phyloP scores from a whole-genome alignment of 2,888 invertebrate species.

The Watsonalla cultraria region DNA sequence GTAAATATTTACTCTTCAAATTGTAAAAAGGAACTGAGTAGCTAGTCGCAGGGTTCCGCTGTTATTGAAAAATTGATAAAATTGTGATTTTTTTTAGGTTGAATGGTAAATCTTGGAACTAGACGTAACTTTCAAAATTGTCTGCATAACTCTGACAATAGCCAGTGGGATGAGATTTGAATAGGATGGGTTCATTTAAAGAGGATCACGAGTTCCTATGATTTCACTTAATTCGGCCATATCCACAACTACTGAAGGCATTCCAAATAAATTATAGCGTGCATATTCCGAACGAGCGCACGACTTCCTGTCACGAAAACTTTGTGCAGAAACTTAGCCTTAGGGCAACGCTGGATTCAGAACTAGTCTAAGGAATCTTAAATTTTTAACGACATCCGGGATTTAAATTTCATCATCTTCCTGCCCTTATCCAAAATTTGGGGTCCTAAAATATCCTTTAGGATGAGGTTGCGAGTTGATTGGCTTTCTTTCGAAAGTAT shows the following conservation, averaged over 20 bases:
- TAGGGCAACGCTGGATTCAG: not conserved
- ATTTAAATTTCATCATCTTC: no score
- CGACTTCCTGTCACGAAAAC: constrained; percentile 2
- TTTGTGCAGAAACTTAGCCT: not conserved
- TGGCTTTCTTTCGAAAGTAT: no score
- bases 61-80: not conserved
- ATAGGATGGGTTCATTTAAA: no score
- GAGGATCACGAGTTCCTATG: not conserved
- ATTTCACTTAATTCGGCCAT: not conserved
- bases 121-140: no score
- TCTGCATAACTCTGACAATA: no score
- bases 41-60: not conserved
- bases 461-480: no score
- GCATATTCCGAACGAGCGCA: not conserved
- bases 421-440: no score
- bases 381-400: not conserved
- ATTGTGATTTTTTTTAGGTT: not conserved
- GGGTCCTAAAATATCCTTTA: no score
- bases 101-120: no score
- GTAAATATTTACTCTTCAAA: constrained; percentile 17
- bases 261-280: not conserved
- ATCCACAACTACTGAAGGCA: not conserved
- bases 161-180: no score
- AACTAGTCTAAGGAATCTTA: not conserved
- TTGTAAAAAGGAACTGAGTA: not conserved